Base-by-base conservation (phyloP, 2,888 invertebrate species). In the Buathra laborator region DNA sequence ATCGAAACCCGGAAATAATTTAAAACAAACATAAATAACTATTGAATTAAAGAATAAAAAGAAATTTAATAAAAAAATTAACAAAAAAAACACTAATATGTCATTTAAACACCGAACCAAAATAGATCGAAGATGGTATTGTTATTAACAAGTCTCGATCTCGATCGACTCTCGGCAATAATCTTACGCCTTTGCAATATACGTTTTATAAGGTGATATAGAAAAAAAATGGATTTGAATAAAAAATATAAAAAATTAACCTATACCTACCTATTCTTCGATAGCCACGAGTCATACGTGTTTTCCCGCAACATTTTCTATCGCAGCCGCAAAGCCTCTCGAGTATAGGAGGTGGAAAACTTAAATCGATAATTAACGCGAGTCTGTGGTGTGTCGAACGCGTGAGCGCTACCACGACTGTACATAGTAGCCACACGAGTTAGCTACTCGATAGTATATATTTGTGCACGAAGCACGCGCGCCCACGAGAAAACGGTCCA, bases 331-430 rank as follows among this genome's bases (percentile, higher is more conserved):
- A 12, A 56, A 16, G 56, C 56, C 14, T 14, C 10, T 14, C 46
- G 9, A 10, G 56, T 3, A 56, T 10, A 19, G 56, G 56, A 3
- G 64, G 29, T 14, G 66, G 19, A 66, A 51, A 53, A 66, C 51
- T 44, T 37, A 2, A 56, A 72, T 75, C 81, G 74, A 51, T 66
- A 67, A 53, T 66, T 71, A 53, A 56, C 77, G 6, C 14, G 67
- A 56, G 53, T 68, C 66, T 32, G 51, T 74, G 48, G 19, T 66
- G 66, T 32, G 48, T 32, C 32, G 16, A 51, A 32, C 32, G 44
- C 64, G 51, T 75, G 16, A 62, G 24, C 6, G 37, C 43, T n/a
- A 7, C 16, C 16, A n/a, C 66, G 53, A 12, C 9, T 66, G 44
- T 51, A 37, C 46, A 37, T 12, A 12, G 62, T 46, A 64, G 24